A percentile compares a stretch with the other conserved stretches of the same genome.
Conservation (phyloP, 2,113 vertebrate genomes). For the Colaptes auratus region DNA sequence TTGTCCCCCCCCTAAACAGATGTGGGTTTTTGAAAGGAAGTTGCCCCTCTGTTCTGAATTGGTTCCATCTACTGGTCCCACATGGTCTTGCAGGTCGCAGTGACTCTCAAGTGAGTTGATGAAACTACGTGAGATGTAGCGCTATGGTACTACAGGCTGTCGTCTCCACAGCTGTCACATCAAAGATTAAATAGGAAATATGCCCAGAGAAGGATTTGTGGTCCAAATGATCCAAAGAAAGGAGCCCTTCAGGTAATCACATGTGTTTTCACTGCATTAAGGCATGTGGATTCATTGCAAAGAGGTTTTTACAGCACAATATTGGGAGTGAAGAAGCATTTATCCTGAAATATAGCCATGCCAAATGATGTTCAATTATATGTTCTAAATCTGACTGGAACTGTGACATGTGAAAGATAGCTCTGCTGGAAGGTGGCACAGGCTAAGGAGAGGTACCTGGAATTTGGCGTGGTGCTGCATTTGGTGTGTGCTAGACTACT, state of each 20-base stretch:
- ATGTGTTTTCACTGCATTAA: neutral
- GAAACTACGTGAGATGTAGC: neutral
- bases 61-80: neutral
- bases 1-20: fast-evolving
- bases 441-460: neutral
- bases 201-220: neutral
- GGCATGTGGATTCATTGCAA: neutral
- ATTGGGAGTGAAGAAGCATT: neutral
- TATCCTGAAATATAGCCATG: neutral
- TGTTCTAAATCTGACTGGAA: neutral
- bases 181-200: neutral
- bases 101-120: neutral
- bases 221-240: neutral
- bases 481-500: neutral
- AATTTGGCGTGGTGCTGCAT: neutral
- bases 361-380: neutral
- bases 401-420: neutral
- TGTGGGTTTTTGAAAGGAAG: neutral
- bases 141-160: neutral
- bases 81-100: neutral
- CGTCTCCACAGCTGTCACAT: neutral
- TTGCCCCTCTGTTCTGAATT: neutral
- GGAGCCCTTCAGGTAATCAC: neutral
- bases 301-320: neutral
- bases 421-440: neutral